Evolutionary conservation across 2,888 invertebrate genomes (phyloP).

Genomic region (Leucoma salicis): DNA sequence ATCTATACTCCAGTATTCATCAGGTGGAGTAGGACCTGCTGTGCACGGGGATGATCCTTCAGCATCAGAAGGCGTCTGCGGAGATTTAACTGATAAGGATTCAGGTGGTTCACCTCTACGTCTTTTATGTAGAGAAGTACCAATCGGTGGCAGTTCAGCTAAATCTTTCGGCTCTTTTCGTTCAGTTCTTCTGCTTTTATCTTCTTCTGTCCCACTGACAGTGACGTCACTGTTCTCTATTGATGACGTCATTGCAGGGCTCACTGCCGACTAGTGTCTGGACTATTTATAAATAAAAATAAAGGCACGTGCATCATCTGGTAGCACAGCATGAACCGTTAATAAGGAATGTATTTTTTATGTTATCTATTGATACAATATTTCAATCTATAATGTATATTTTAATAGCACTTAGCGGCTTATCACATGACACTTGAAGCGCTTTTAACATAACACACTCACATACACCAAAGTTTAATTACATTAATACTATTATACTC

Average conservation of each 20-base stretch:
- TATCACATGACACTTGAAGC: conserved; percentile 12
- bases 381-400: background rate
- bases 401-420: conserved; percentile 14
- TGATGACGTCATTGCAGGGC: conserved; percentile 62
- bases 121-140: conserved; percentile 70
- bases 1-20: conserved; percentile 57
- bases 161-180: conserved; percentile 51
- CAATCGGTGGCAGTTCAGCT: conserved; percentile 64
- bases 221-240: conserved; percentile 63
- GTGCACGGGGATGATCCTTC: conserved; percentile 74
- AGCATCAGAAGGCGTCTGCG: conserved; percentile 65
- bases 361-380: conserved; percentile 25
- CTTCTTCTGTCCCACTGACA: conserved; percentile 37
- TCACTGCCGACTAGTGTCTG: conserved; percentile 45
- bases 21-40: conserved; percentile 61
- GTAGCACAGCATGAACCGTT: conserved; percentile 43
- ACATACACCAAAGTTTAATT: conserved; percentile 18
- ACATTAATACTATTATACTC: no score
- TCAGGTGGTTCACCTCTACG: conserved; percentile 71
- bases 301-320: conserved; percentile 57
- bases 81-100: conserved; percentile 60
- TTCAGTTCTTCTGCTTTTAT: conserved; percentile 24
- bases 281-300: conserved; percentile 73
- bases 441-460: background rate
- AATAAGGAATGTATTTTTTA: conserved; percentile 66